Base-by-base conservation (phyloP, 2,888 invertebrate species). In the Diadromus collaris region DNA sequence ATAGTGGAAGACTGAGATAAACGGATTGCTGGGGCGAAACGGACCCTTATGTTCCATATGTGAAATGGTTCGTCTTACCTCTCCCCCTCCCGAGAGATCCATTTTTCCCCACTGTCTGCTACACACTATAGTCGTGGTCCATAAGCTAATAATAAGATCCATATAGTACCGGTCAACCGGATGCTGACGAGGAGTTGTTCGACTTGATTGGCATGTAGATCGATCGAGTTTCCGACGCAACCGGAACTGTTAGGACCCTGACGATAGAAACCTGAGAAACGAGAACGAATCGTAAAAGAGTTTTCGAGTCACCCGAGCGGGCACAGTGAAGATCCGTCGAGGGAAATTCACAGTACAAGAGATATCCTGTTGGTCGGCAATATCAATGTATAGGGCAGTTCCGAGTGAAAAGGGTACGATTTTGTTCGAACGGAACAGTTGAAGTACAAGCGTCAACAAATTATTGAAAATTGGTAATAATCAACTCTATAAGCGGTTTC, bases 141-240 rank as follows among this genome's bases (percentile, higher is more conserved):
- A 24, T 27, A 10, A 19, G 41, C 16, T 44, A 65, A 56, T 58
- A 44, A 56, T 44, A 64, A 65, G 7, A 64, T 16, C 29, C 32
- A 29, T 58, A 46, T 6, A 65, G 19, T 21, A 34, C 44, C 48
- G 70, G 65, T 34, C 34, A 48, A 21, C 0, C n/a, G 58, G 9
- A 58, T 68, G 63, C 34, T 32, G 29, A 32, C 16, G 32, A n/a
- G 9, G 61, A 75, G 24, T 75, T 68, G 54, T 63, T 41, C 68
- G 51, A 6, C 61, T 69, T 51, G 32, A 16, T 54, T 63, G 5
- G 29, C 34, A 54, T 38, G 32, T 56, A 54, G 24, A 56, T 32
- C 63, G 56, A 63, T 75, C 63, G 69, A 75, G 56, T 75, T 75
- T 69, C 34, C 63, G 46, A 44, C 34, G 34, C 54, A 75, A 51